phyloP scores from a whole-genome alignment of 2,113 vertebrate species.

The Pseudorasbora parva region DNA sequence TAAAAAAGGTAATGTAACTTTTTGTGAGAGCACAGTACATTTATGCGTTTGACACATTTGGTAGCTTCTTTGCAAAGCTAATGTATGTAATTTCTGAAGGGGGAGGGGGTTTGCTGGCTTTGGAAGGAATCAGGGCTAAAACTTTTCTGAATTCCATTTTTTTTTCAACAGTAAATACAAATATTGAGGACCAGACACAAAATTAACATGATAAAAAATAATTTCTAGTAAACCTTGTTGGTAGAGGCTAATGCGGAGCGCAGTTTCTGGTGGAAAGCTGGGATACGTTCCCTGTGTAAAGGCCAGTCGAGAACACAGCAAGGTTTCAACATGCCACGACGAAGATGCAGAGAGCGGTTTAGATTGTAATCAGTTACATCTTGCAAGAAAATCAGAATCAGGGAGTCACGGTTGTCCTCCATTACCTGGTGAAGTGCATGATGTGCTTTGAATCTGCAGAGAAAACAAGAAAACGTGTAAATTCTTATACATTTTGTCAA shows the following conservation, averaged over 20 bases:
- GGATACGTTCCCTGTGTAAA: constrained; percentile 80
- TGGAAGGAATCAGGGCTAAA: neutral
- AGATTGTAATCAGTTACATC: constrained; percentile 90
- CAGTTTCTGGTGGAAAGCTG: constrained; percentile 86
- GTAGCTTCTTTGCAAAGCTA: neutral
- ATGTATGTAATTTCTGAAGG: neutral
- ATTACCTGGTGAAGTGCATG: constrained; percentile 91
- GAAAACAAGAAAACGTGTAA: neutral
- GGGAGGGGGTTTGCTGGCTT: neutral
- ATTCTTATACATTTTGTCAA: neutral
- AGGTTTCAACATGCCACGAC: constrained; percentile 90
- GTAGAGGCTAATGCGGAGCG: constrained; percentile 85
- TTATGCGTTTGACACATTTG: neutral
- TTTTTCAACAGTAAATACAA: neutral
- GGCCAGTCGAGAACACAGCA: constrained; percentile 90
- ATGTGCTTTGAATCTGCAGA: constrained; percentile 86
- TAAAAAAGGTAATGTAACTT: neutral
- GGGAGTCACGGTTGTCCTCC: constrained; percentile 88
- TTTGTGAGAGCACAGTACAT: neutral
- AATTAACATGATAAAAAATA: neutral
- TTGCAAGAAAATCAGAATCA: constrained; percentile 89
- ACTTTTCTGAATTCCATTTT: neutral
- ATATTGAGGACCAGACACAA: neutral
- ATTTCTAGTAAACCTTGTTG: constrained; percentile 65
- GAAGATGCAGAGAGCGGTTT: constrained; percentile 82